phyloP scores from a whole-genome alignment of 2,888 invertebrate genomes.

The Andricus quercusramuli region DNA sequence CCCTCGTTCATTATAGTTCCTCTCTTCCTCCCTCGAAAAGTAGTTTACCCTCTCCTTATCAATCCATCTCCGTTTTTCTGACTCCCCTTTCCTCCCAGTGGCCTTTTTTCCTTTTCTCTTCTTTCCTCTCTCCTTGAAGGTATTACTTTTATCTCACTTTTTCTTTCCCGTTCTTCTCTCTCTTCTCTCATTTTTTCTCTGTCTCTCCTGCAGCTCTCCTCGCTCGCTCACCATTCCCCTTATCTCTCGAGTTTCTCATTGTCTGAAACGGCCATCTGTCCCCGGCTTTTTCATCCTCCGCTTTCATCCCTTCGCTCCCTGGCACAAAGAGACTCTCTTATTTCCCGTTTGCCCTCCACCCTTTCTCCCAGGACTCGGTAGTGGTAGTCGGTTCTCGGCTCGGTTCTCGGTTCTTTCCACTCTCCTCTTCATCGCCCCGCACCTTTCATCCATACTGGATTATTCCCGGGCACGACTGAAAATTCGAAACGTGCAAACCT shows the following conservation, averaged over 20 bases:
- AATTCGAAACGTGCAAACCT: constrained; percentile 45
- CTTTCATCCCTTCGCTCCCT: constrained; percentile 75
- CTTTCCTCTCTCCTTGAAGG: constrained; percentile 42
- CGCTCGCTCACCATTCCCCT: constrained; percentile 71
- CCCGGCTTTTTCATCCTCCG: constrained; percentile 74
- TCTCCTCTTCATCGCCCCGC: constrained; percentile 39
- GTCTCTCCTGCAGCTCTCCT: constrained; percentile 45
- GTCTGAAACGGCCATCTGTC: constrained; percentile 78
- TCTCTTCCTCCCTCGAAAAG: constrained; percentile 52
- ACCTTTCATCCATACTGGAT: constrained; percentile 21
- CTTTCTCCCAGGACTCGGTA: constrained; percentile 55
- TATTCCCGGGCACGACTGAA: constrained; percentile 39
- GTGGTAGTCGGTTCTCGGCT: constrained; percentile 44
- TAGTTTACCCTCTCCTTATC: constrained; percentile 55
- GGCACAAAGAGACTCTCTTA: constrained; percentile 72
- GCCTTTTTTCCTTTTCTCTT: constrained; percentile 44
- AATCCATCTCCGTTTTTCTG: constrained; percentile 52
- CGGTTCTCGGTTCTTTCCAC: constrained; percentile 47
- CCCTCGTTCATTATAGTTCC: constrained; percentile 52
- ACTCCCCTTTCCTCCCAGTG: constrained; percentile 49
- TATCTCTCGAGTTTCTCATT: constrained; percentile 78
- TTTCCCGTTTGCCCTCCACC: constrained; percentile 62
- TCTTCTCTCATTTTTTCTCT: constrained; percentile 44
- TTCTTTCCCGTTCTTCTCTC: constrained; percentile 42
- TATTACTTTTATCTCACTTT: constrained; percentile 31